Percentiles rank a stretch among this genome's conserved stretches.
phyloP scores from a whole-genome alignment of 2,888 invertebrate genomes.

The Nomada goodeniana region DNA sequence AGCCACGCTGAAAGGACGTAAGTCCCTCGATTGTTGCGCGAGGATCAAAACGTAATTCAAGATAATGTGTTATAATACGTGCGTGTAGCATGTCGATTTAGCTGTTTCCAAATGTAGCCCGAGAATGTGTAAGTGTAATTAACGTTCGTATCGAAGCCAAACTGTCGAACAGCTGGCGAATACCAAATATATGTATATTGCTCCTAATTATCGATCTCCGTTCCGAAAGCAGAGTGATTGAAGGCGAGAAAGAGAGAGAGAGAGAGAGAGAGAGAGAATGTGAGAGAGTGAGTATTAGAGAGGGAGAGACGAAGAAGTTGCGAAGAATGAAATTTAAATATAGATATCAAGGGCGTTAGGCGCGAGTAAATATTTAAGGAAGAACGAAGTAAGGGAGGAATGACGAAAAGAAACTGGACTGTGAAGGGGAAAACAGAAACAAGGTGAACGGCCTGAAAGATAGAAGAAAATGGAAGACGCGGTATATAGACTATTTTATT shows the following conservation, averaged over 20 bases:
- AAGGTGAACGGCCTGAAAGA: conserved; percentile 54
- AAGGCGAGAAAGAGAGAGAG: conserved; percentile 2
- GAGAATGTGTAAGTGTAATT: conserved; percentile 59
- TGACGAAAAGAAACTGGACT: not conserved
- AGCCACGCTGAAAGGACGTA: not conserved
- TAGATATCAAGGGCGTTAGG: conserved; percentile 12
- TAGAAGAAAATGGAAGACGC: conserved; percentile 36
- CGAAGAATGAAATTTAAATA: conserved; percentile 26
- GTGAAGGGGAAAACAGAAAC: not conserved
- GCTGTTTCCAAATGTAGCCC: conserved; percentile 63
- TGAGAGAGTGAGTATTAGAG: conserved; percentile 7
- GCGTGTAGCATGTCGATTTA: conserved; percentile 61
- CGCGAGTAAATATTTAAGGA: not conserved
- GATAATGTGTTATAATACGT: conserved; percentile 47
- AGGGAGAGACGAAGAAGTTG: conserved; percentile 17
- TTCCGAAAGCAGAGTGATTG: conserved; percentile 39
- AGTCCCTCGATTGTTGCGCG: conserved; percentile 26
- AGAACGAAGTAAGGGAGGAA: not conserved
- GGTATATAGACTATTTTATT: conserved; percentile 79
- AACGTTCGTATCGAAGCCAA: conserved; percentile 60
- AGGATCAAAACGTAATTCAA: conserved; percentile 44
- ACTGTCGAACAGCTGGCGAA: conserved; percentile 63
- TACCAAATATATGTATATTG: conserved; percentile 65
- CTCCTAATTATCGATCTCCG: conserved; percentile 65
- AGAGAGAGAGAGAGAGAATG: not conserved